A percentile compares a stretch with the other conserved stretches of the same genome.
Conservation (phyloP, 2,113 vertebrate genomes). For the Semicossyphus pulcher region DNA sequence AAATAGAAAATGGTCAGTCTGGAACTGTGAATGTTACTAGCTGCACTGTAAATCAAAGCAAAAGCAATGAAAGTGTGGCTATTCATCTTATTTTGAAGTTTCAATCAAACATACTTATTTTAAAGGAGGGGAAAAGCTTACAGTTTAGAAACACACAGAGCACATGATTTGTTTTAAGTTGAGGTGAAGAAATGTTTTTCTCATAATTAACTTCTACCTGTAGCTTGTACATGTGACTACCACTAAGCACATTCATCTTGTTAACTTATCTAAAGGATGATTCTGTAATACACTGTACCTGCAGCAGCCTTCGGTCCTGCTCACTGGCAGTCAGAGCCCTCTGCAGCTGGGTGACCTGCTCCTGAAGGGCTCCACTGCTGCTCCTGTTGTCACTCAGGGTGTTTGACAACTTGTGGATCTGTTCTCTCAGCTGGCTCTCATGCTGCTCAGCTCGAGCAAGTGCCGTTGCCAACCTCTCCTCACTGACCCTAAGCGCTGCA, state of each 20-base stretch:
- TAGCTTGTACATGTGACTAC: not conserved
- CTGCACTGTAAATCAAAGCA: slow-evolving; percentile 59
- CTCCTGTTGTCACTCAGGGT: slow-evolving; percentile 71
- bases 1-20: slow-evolving; percentile 60
- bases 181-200: slow-evolving; percentile 1
- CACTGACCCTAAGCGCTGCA: slow-evolving; percentile 65
- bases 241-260: not conserved
- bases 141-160: not conserved
- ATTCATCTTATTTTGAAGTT: slow-evolving; percentile 60
- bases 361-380: slow-evolving; percentile 74
- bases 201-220: not conserved
- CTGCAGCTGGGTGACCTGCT: slow-evolving; percentile 81
- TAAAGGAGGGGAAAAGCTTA: slow-evolving; percentile 1
- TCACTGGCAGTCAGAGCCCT: slow-evolving; percentile 80
- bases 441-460: slow-evolving; percentile 80
- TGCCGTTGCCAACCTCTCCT: slow-evolving; percentile 72
- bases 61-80: slow-evolving; percentile 15
- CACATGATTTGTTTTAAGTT: slow-evolving; percentile 8
- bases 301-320: slow-evolving; percentile 82
- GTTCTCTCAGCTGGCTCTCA: slow-evolving; percentile 81
- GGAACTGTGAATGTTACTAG: slow-evolving; percentile 50
- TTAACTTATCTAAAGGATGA: not conserved
- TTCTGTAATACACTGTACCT: slow-evolving; percentile 72
- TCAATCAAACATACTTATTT: slow-evolving; percentile 39
- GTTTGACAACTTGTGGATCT: slow-evolving; percentile 77